These are phyloP conservation scores for Reinhardtius hippoglossoides DNA, from an alignment of 2,113 vertebrate genomes.

Conservation along the genomic window DNA sequence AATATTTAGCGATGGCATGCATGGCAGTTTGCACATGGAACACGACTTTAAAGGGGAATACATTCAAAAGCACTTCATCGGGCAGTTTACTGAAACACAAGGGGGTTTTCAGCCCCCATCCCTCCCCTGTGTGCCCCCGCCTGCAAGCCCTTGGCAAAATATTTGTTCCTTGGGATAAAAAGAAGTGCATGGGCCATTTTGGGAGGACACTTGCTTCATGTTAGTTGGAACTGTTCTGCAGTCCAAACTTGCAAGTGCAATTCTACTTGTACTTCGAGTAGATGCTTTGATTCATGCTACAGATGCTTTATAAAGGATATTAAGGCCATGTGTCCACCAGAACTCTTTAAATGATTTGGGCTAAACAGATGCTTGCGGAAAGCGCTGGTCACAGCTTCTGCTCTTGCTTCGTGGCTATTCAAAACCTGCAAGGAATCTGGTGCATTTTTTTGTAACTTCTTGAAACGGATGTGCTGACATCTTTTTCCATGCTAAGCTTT, in stretches of 20 bases:
- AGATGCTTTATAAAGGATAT: conserved; percentile 49
- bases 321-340: conserved; percentile 68
- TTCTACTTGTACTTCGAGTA: conserved; percentile 27
- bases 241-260: conserved; percentile 73
- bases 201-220: conserved; percentile 63
- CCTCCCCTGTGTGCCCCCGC: conserved; percentile 39
- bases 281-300: conserved; percentile 52
- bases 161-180: conserved; percentile 70
- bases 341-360: conserved; percentile 14
- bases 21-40: conserved; percentile 93
- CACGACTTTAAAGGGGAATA: conserved; percentile 95
- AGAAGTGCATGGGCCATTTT: conserved; percentile 64
- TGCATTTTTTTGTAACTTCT: neutral
- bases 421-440: neutral
- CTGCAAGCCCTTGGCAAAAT: conserved; percentile 54
- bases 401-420: neutral
- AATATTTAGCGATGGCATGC: conserved; percentile 94
- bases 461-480: neutral
- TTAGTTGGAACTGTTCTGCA: conserved; percentile 78
- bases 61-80: conserved; percentile 79
- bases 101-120: conserved; percentile 24
- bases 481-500: conserved; percentile 19
- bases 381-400: conserved; percentile 7
- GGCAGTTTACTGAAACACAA: conserved; percentile 62
- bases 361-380: conserved; percentile 8